phyloP scores from a whole-genome alignment of 2,113 vertebrate genomes.

The Ceyx cyanopectus region DNA sequence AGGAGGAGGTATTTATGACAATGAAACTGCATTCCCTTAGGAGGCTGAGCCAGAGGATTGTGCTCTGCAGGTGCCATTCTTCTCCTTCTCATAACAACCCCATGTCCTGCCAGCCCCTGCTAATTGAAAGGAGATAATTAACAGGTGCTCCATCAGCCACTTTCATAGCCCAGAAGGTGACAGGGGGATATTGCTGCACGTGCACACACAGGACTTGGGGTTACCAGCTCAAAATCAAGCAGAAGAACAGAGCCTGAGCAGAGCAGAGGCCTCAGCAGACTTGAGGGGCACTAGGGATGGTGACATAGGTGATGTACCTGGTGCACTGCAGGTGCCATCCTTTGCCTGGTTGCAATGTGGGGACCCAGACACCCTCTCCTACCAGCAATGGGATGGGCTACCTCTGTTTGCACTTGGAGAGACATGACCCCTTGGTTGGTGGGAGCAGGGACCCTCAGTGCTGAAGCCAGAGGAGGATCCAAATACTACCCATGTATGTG shows the following conservation, averaged over 20 bases:
- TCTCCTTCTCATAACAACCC: neutral
- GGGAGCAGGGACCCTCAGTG: neutral
- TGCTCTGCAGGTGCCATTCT: neutral
- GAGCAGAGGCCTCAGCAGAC: neutral
- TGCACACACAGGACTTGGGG: neutral
- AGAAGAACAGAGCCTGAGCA: neutral
- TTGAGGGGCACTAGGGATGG: neutral
- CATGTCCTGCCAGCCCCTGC: neutral
- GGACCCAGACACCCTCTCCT: neutral
- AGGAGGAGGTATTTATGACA: neutral
- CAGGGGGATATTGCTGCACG: neutral
- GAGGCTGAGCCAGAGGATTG: neutral
- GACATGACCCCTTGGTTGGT: neutral
- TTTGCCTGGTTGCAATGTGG: neutral
- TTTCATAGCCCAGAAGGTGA: neutral
- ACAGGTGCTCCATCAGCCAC: neutral
- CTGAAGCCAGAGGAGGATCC: neutral
- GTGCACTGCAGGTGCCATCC: too few species aligned
- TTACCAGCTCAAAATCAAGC: neutral
- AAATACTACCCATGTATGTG: accelerated
- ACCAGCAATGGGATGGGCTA: neutral
- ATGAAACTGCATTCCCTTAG: neutral
- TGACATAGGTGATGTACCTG: neutral
- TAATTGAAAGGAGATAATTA: neutral
- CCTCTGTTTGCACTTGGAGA: neutral